A percentile compares a stretch with the other conserved stretches of the same genome.
phyloP scores from a whole-genome alignment of 2,888 invertebrate species.

The Eristalis tenax region DNA sequence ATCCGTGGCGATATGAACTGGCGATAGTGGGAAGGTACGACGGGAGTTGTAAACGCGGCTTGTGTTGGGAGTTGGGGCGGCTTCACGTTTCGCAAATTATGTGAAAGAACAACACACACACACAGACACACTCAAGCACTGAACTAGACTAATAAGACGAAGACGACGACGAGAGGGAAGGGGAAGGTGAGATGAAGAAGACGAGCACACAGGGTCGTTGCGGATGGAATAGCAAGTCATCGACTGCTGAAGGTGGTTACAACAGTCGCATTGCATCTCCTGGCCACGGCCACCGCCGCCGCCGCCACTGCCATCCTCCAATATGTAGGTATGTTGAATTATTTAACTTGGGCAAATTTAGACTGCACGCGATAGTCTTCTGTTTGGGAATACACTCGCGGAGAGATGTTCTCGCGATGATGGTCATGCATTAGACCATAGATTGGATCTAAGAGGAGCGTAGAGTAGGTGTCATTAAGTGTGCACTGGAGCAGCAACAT shows the following conservation, averaged over 20 bases:
- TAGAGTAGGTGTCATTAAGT: conserved; percentile 71
- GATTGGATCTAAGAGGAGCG: conserved; percentile 57
- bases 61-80: conserved; percentile 22
- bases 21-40: conserved; percentile 2
- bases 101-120: conserved; percentile 43
- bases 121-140: background rate
- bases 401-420: conserved; percentile 57
- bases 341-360: conserved; percentile 66
- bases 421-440: conserved; percentile 65
- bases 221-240: conserved; percentile 56
- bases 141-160: background rate
- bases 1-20: conserved; percentile 63
- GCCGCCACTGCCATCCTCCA: background rate
- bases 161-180: background rate
- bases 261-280: conserved; percentile 49
- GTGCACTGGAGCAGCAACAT: conserved; percentile 59
- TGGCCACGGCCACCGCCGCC: background rate
- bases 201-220: conserved; percentile 32
- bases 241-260: conserved; percentile 53
- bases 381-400: conserved; percentile 3
- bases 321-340: conserved; percentile 66
- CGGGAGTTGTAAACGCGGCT: background rate
- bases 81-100: conserved; percentile 71
- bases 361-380: conserved; percentile 61
- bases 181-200: background rate